Percentiles rank a stretch among this genome's conserved stretches.
Conservation (phyloP, 2,113 vertebrate species). For the Ibidorhyncha struthersii region DNA sequence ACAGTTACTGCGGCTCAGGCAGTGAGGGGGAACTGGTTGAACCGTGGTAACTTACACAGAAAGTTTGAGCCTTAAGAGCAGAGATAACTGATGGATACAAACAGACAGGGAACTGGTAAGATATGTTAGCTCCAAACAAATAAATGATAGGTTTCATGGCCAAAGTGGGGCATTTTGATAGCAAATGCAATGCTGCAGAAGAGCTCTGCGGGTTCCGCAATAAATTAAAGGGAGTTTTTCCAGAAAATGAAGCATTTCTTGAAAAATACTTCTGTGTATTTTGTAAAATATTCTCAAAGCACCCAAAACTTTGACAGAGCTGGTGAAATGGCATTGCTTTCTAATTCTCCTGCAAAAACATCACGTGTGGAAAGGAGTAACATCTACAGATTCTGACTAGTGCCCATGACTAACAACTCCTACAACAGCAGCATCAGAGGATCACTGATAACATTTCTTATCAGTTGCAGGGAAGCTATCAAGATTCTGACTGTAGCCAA, state of each 20-base stretch:
- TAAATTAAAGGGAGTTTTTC: background rate
- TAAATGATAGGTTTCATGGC: background rate
- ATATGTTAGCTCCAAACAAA: background rate
- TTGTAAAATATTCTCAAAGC: background rate
- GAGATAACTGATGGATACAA: background rate
- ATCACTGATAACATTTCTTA: background rate
- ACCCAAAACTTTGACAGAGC: background rate
- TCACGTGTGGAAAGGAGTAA: background rate
- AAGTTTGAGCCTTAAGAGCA: background rate
- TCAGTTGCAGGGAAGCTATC: background rate
- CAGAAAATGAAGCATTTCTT: background rate
- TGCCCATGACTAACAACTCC: background rate
- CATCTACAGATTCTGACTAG: background rate
- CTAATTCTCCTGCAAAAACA: background rate
- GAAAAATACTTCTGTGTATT: background rate
- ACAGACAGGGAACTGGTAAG: background rate
- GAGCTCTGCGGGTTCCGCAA: background rate
- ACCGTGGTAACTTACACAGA: background rate
- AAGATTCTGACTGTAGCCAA: background rate
- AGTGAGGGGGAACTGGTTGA: conserved; percentile 9
- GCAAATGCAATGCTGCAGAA: background rate
- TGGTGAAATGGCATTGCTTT: background rate
- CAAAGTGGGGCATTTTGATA: background rate
- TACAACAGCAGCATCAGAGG: background rate
- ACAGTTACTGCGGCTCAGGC: background rate